Conservation (phyloP, 2,113 vertebrate genomes). For the Syrmaticus mikado region DNA sequence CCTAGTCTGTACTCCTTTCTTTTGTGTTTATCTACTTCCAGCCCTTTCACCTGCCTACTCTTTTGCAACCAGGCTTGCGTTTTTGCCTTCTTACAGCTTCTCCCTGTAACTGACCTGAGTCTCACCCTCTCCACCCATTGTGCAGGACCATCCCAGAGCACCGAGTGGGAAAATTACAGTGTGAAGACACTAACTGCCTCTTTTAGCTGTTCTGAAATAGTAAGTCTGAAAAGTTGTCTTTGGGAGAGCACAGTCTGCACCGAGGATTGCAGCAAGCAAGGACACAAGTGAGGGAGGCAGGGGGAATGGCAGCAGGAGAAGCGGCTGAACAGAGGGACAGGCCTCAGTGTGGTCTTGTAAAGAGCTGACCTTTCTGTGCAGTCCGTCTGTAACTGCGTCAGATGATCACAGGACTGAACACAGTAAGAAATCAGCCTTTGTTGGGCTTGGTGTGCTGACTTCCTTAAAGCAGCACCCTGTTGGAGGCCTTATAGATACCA, state of each 20-base stretch:
- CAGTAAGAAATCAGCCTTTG: not conserved
- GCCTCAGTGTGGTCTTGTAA: not conserved
- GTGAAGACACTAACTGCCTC: not conserved
- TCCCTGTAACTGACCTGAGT: not conserved
- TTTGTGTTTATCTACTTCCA: not conserved
- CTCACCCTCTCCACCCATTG: not conserved
- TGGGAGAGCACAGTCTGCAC: not conserved
- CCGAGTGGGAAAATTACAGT: not conserved
- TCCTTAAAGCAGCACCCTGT: not conserved
- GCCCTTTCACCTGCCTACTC: not conserved
- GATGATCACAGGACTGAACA: not conserved
- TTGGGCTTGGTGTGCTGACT: not conserved
- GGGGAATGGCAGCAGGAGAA: not conserved
- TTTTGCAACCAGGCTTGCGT: not conserved
- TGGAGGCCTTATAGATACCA: too few relatives aligned
- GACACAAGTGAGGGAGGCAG: not conserved
- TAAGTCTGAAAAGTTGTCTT: not conserved
- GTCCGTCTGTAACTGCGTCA: not conserved
- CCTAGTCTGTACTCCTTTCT: not conserved
- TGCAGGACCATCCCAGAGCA: not conserved
- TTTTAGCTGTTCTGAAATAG: not conserved
- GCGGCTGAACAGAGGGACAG: not conserved
- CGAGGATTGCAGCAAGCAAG: not conserved
- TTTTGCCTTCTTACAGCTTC: not conserved
- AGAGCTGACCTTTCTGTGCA: not conserved